Evolutionary conservation across 2,797 vertebrate species (phyloP).

Genomic region (Sebastes vulpes): DNA sequence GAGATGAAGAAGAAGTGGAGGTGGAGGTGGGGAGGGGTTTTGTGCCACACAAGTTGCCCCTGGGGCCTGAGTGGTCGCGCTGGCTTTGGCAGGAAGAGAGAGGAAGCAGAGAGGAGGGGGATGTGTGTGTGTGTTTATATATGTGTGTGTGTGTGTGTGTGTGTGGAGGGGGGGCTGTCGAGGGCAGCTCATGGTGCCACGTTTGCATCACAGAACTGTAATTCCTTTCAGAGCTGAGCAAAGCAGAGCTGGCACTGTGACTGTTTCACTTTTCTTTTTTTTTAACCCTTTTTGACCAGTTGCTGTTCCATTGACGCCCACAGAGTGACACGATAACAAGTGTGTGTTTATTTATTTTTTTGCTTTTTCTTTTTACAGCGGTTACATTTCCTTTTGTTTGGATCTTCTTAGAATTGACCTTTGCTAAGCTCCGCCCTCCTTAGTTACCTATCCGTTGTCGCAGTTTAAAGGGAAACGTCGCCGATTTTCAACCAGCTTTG

Average conservation of each 20-base stretch:
- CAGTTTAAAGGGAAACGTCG: background rate
- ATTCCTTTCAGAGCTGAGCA: conserved; percentile 66
- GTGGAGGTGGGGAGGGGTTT: conserved; percentile 12
- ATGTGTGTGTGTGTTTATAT: conserved; percentile 19
- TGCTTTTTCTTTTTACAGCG: background rate
- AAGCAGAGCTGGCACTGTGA: conserved; percentile 39
- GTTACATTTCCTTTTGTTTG: background rate
- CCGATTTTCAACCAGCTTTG: background rate
- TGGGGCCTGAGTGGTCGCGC: conserved; percentile 56
- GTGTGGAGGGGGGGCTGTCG: conserved; percentile 10
- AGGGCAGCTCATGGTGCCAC: conserved; percentile 77
- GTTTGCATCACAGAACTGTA: conserved; percentile 82
- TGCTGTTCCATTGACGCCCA: background rate
- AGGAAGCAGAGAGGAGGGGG: conserved; percentile 44
- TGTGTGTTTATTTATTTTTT: background rate
- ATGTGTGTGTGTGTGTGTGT: conserved; percentile 6
- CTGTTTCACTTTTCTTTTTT: background rate
- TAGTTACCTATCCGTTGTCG: background rate
- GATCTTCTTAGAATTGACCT: background rate
- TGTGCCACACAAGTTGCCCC: conserved; percentile 82
- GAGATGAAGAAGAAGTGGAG: background rate
- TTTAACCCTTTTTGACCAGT: background rate
- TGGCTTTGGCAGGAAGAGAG: conserved; percentile 64
- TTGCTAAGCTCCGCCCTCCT: background rate
- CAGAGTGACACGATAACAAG: background rate